phyloP scores from a whole-genome alignment of 2,888 invertebrate species.

The Acronicta alni region DNA sequence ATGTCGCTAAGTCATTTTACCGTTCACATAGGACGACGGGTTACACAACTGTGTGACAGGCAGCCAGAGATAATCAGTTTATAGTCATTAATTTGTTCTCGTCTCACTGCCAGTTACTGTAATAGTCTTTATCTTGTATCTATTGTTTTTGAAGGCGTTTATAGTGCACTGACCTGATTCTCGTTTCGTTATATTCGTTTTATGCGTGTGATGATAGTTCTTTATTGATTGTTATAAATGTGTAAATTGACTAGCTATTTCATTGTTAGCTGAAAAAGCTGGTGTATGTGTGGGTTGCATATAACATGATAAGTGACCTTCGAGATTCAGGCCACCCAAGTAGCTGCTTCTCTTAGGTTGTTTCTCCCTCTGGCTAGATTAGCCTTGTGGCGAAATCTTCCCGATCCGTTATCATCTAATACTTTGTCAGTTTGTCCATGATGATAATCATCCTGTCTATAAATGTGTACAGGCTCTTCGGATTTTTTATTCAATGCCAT shows the following conservation, averaged over 20 bases:
- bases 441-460: too few relatives aligned
- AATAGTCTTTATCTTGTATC: slow-evolving; percentile 57
- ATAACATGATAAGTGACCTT: too few relatives aligned
- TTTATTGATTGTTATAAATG: slow-evolving; percentile 13
- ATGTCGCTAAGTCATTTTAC: not conserved
- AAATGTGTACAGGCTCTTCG: too few relatives aligned
- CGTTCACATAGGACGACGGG: slow-evolving; percentile 4
- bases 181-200: slow-evolving; percentile 6
- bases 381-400: too few relatives aligned
- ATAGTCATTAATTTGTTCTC: slow-evolving; percentile 57
- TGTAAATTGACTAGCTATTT: not conserved
- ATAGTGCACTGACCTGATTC: slow-evolving; percentile 50
- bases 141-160: slow-evolving; percentile 52
- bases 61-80: slow-evolving; percentile 54
- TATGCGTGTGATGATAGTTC: slow-evolving; percentile 9
- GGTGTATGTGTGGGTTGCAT: too few relatives aligned
- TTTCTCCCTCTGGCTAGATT: too few relatives aligned
- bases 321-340: too few relatives aligned
- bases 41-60: slow-evolving; percentile 45
- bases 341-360: too few relatives aligned
- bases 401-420: too few relatives aligned
- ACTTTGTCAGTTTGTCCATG: too few relatives aligned
- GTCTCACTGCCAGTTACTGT: slow-evolving; percentile 49
- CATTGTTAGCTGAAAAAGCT: not conserved
- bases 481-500: too few relatives aligned